These are phyloP conservation scores for Sarcophaga bullata DNA, from an alignment of 1,140 invertebrate genomes.

Conservation along the genomic window DNA sequence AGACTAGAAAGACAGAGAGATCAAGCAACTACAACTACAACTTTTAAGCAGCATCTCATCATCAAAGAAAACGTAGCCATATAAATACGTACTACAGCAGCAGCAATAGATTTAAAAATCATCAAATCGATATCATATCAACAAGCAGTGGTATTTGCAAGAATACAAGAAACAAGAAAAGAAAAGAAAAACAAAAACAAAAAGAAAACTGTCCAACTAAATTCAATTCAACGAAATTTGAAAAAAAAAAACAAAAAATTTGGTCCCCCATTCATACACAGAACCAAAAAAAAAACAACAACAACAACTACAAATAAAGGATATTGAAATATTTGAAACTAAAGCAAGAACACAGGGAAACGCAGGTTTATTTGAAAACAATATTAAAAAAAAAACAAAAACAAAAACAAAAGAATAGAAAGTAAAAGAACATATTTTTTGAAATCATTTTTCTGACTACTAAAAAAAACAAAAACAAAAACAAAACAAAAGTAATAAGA, in stretches of 20 bases:
- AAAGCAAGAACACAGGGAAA: conserved; percentile 2
- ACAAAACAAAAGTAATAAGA: too few species aligned
- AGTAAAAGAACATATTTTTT: conserved; percentile 42
- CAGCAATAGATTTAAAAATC: not conserved
- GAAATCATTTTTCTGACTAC: conserved; percentile 32
- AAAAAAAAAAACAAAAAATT: not conserved
- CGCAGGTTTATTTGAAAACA: not conserved
- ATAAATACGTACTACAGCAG: not conserved
- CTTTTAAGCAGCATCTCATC: not conserved
- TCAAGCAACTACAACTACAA: conserved; percentile 1
- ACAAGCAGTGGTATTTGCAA: not conserved
- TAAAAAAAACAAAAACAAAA: conserved; percentile 35
- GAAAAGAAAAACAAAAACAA: too few species aligned
- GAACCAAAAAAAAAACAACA: not conserved
- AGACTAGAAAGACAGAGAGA: conserved; percentile 11
- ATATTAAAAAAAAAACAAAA: not conserved
- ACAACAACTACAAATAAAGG: conserved; percentile 15
- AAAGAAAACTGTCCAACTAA: not conserved
- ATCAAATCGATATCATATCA: conserved; percentile 22
- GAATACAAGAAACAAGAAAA: not conserved
- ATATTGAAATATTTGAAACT: conserved; percentile 23
- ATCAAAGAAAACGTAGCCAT: not conserved
- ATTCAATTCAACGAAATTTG: not conserved
- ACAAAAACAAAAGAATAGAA: conserved; percentile 37
- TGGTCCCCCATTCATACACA: not conserved